Base-by-base conservation (phyloP, 2,888 invertebrate species). In the Hesperia comma region DNA sequence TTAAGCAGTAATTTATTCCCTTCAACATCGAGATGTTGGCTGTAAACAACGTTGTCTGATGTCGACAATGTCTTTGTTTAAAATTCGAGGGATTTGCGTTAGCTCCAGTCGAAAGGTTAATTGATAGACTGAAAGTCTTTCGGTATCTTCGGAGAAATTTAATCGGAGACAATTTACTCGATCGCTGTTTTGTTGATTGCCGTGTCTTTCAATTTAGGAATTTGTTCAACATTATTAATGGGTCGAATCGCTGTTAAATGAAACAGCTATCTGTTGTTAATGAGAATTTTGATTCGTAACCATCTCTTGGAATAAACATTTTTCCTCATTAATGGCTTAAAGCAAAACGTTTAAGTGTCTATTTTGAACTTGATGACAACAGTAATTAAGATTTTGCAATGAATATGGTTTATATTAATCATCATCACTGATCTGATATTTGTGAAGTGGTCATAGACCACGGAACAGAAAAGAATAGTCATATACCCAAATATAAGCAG, bases 1-100 rank as follows among this genome's bases (percentile, higher is more conserved):
- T 70, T 66, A 72, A 49, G 43, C 61, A 63, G 68, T 70, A 72
- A 76, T 77, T 72, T 73, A 74, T 75, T 72, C 68, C 69, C 64
- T 72, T 72, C 72, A 71, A 72, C 72, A 74, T 71, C 70, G 67
- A 71, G 70, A 71, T 72, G 70, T 69, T 61, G 54, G 68, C 64
- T 70, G 72, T 73, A 71, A 75, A 74, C 73, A 74, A 64, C 66
- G 67, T 66, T 43, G 51, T 67, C 63, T 41, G 55, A 70, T 72
- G 68, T 69, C 67, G 49, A 15, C 64, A 61, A 67, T 54, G 67
- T 67, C 68, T 71, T 69, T 68, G 67, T 70, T 72, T 71, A 61
- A 61, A 58, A 60, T 67, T 60, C 61, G 41, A 51, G 63, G 63
- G 61, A 68, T 68, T 70, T 63, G 46, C 51, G 62, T 53, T 53